phyloP scores from a whole-genome alignment of 2,113 vertebrate genomes.

The Anthoscopus minutus region DNA sequence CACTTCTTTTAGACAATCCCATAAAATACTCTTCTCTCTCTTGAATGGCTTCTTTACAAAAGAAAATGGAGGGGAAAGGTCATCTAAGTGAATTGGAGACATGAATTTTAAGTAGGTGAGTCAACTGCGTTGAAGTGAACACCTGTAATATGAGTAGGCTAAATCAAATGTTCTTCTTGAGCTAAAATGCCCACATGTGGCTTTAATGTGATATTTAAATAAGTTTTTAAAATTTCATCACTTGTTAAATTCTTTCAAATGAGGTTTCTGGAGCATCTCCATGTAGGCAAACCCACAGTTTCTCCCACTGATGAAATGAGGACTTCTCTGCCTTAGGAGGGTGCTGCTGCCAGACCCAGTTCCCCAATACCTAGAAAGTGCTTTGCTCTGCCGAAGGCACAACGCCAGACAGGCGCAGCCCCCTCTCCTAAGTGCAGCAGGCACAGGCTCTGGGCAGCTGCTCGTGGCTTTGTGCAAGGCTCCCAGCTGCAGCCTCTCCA shows the following conservation, averaged over 20 bases:
- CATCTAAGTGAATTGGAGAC: not conserved
- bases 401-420: fast-evolving
- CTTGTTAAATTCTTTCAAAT: not conserved
- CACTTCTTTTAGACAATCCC: not conserved
- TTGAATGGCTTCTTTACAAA: not conserved
- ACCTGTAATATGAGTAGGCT: not conserved
- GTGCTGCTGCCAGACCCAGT: not conserved
- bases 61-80: not conserved
- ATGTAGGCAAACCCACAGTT: not conserved
- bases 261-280: not conserved
- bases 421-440: not conserved
- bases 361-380: not conserved
- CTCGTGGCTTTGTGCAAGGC: not conserved
- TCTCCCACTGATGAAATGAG: not conserved
- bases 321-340: not conserved
- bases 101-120: not conserved
- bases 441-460: not conserved
- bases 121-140: not conserved
- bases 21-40: not conserved
- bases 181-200: not conserved
- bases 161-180: not conserved
- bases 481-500: not conserved
- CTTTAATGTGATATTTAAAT: not conserved
- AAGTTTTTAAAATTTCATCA: not conserved
- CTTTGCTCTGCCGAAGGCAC: not conserved